Evolutionary conservation across 2,888 invertebrate species (phyloP).

Genomic region (Xestia rhomboidea): DNA sequence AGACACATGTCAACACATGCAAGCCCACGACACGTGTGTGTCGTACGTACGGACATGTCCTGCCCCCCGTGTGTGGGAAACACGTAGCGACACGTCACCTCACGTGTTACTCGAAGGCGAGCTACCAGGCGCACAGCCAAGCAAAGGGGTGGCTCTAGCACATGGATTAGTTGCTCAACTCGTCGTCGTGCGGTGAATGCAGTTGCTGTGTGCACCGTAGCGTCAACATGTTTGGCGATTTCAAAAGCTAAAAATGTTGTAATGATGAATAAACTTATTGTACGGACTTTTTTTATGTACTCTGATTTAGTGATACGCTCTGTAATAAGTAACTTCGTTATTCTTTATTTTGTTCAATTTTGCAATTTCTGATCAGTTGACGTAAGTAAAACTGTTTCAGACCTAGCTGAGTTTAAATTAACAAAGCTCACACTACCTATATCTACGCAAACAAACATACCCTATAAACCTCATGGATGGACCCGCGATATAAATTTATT

Average conservation of each 20-base stretch:
- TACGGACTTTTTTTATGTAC: background rate
- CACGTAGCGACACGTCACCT: conserved; percentile 63
- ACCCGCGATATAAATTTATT: background rate
- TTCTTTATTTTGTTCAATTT: background rate
- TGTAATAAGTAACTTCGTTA: background rate
- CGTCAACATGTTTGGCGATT: conserved; percentile 1
- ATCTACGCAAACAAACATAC: background rate
- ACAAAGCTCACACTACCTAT: background rate
- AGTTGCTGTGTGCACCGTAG: conserved; percentile 23
- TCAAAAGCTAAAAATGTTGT: background rate
- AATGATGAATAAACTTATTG: background rate
- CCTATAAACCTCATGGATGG: background rate
- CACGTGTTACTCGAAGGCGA: conserved; percentile 58
- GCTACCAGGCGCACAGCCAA: conserved; percentile 55
- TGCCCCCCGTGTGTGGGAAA: conserved; percentile 49
- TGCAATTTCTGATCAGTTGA: background rate
- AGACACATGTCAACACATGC: conserved; percentile 32
- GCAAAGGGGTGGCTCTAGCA: conserved; percentile 17
- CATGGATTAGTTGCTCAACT: conserved; percentile 24
- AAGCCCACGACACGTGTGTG: conserved; percentile 5
- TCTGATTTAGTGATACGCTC: background rate
- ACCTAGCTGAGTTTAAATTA: no score
- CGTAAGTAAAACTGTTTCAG: background rate
- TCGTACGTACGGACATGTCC: conserved; percentile 5
- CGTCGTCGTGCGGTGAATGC: conserved; percentile 20